Evolutionary conservation across 2,888 invertebrate species (phyloP).

Genomic region (Amphipoea oculea): DNA sequence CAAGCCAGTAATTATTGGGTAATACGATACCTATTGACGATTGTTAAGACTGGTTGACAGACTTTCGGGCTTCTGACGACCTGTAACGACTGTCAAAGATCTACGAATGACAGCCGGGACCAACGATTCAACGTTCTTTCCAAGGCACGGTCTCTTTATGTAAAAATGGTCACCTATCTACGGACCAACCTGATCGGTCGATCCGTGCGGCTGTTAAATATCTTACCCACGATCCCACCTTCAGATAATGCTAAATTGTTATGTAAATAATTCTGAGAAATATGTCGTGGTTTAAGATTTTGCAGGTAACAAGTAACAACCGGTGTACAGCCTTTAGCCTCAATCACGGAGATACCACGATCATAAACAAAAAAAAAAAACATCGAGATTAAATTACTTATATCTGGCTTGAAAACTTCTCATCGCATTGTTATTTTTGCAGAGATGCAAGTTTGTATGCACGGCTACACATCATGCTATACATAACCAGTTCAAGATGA

Average conservation of each 20-base stretch:
- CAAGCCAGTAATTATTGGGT: too few relatives aligned
- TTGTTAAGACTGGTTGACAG: too few relatives aligned
- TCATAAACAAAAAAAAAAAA: not conserved
- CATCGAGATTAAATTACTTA: not conserved
- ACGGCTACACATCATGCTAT: not conserved
- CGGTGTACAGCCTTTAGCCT: not conserved
- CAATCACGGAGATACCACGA: not conserved
- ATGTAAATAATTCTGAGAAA: not conserved
- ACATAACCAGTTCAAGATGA: too few relatives aligned
- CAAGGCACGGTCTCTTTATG: not conserved
- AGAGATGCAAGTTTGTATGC: conserved; percentile 2
- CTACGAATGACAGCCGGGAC: not conserved
- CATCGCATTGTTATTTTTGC: not conserved
- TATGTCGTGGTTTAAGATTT: conserved; percentile 1
- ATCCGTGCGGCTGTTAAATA: not conserved
- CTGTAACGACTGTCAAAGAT: not conserved
- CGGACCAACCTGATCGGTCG: not conserved
- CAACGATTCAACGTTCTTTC: too few relatives aligned
- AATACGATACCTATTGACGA: too few relatives aligned
- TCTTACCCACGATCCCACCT: not conserved
- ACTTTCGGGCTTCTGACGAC: not conserved
- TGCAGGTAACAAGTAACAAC: not conserved
- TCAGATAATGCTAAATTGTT: not conserved
- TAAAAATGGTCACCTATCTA: not conserved
- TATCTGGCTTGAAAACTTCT: not conserved